Evolutionary conservation across 2,797 vertebrate genomes (phyloP), one percentile per base, ranked within the genome.

Genomic region (Scleropages formosus): DNA sequence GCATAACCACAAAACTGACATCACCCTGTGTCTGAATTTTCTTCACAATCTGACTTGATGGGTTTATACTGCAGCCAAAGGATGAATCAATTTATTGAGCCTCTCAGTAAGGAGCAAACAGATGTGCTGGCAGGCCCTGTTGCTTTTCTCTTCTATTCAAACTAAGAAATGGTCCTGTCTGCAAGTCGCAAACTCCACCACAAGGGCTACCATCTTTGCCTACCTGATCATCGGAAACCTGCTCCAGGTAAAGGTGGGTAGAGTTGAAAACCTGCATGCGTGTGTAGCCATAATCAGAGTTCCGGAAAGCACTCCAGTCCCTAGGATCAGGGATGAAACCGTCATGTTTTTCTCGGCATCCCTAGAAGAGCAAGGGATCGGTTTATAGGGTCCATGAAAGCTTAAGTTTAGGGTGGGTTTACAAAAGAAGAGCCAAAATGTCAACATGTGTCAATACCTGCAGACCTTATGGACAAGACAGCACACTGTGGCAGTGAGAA

Each of bases 181-280:
- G 51, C 10, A 26, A 68, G 56, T 20, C 10, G 8, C 4, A 59
- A 59, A 53, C 20, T 69, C 18, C 16, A 64, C 31, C 0, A 39
- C 24, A 20, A 16, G 3, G 7, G 16, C 22, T 20, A 46, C 31
- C 10, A 44, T 24, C 56, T 22, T 44, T 4, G 0, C 89, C 84
- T 79, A 96, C 95, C 94, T 95, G 93, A 82, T 96, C 94, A 1
- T 96, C 95, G 0, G 95, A 97, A 76, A 97, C 91, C 86, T 96
- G 95, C 85, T 96, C 94, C 84, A 96, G 78, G 83, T 94, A 93
- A 63, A 96, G 20, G 76, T 95, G 95, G 60, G 91, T 95, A 72
- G 79, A 58, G 20, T 96, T 97, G 74, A 93, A 79, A 76, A 95
- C 81, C 67, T 93, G 91, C 83, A 96, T 89, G 63, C 93, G 91